Base-by-base conservation (phyloP, 2,797 vertebrate genomes). In the Gallinago solitaria region DNA sequence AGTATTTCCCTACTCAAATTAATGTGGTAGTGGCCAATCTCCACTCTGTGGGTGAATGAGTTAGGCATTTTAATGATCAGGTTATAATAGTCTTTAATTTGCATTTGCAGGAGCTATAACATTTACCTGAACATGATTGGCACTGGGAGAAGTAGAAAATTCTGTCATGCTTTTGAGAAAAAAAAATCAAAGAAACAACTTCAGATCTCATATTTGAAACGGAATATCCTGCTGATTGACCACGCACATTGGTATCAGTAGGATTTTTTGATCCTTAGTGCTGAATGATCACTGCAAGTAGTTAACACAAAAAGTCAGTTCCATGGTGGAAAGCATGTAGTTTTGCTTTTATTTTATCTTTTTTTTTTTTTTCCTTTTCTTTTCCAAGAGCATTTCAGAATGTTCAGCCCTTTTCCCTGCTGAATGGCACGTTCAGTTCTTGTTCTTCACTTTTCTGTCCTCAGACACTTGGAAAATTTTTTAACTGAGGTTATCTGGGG, bases 21-120 rank as follows among this genome's bases (percentile, higher is more conserved):
- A 75, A 61, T 48, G 77, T 47, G 76, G 79, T 24, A 91, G 91
- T 61, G 59, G 59, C 64, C 78, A 64, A 85, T 85, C 65, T 83
- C 87, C n/a, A 32, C 65, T 87, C 51, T 50, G 47, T 1, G 45
- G 59, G 77, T 51, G 90, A 82, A 88, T 28, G 33, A 74, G 39
- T 73, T 94, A 89, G 25, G 90, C 71, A 91, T 96, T 95, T 94
- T 87, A 96, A 96, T 78, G 74, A 94, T 12, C 82, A 85, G 94
- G 83, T 93, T 96, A 60, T 95, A 95, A 96, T 95, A 96, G 90
- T 75, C 94, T 94, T 96, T 94, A 96, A 95, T 96, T 95, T 89
- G 75, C 54, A 47, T 87, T 95, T 95, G 61, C 80, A 95, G 91
- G 87, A 83, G 71, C 81, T 91, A 87, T 93, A 95, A 85, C 91